Conservation (phyloP, 1,140 invertebrate genomes). For the Zaprionus tsacasi region DNA sequence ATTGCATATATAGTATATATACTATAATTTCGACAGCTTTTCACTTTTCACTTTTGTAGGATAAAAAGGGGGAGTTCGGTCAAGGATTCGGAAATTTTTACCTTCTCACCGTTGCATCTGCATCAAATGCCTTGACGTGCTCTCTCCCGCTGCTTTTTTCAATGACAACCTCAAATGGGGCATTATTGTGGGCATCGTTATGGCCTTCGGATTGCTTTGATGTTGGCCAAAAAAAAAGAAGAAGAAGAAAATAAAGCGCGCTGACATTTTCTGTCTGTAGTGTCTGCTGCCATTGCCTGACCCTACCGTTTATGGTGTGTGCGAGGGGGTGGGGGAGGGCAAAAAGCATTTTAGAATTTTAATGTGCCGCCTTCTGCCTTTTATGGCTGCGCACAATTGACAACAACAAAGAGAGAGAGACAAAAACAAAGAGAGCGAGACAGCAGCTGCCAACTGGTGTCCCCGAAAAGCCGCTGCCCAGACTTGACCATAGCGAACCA, state of each 20-base stretch:
- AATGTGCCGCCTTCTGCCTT: conserved; percentile 79
- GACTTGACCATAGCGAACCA: conserved; percentile 37
- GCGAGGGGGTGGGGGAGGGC: conserved; percentile 17
- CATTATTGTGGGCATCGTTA: conserved; percentile 48
- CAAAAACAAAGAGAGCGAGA: neutral
- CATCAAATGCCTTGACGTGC: conserved; percentile 43
- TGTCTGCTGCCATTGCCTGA: conserved; percentile 19
- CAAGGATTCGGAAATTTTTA: conserved; percentile 56
- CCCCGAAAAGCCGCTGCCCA: conserved; percentile 21
- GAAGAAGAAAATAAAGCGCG: conserved; percentile 2
- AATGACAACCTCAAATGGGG: conserved; percentile 11
- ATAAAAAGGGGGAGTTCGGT: conserved; percentile 26
- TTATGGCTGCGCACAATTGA: conserved; percentile 67
- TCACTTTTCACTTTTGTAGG: conserved; percentile 66
- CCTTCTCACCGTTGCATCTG: conserved; percentile 49
- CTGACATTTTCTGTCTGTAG: conserved; percentile 51
- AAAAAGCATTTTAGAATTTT: conserved; percentile 80
- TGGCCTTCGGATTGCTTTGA: conserved; percentile 73
- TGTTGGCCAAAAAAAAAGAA: conserved; percentile 36
- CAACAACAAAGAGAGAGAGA: conserved; percentile 43
- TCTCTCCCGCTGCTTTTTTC: too few species aligned
- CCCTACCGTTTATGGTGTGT: conserved; percentile 56
- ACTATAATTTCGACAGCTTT: conserved; percentile 61
- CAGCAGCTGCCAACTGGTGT: conserved; percentile 63
- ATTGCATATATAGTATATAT: conserved; percentile 48